Percentiles rank a stretch among this genome's conserved stretches.
Conservation (phyloP, 2,113 vertebrate genomes). For the cat (Felis catus) region DNA sequence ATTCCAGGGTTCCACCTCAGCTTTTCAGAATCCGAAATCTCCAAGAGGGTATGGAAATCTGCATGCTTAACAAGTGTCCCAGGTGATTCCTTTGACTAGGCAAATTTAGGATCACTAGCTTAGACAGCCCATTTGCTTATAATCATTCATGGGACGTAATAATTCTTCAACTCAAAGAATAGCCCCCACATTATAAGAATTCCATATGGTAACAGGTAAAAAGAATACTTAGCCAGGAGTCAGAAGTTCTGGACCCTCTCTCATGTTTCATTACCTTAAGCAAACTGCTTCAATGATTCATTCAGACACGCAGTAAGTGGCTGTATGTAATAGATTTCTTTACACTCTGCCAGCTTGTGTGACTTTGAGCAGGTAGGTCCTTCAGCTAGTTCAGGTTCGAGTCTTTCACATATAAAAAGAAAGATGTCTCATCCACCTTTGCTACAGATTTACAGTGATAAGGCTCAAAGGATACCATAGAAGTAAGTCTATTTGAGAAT, state of each 20-base stretch:
- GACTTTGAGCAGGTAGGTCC: neutral
- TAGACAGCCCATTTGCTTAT: neutral
- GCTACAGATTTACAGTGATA: neutral
- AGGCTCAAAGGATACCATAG: neutral
- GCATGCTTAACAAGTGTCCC: neutral
- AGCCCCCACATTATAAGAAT: neutral
- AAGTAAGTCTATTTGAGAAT: neutral
- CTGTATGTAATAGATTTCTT: neutral
- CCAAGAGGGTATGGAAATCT: neutral
- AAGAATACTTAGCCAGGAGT: neutral
- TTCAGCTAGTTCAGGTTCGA: conserved; percentile 11
- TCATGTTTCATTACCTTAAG: neutral
- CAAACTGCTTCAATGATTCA: neutral
- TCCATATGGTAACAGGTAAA: neutral
- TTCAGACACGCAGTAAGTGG: neutral
- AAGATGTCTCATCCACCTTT: neutral
- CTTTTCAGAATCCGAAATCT: neutral
- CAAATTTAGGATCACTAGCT: neutral
- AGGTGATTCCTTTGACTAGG: neutral
- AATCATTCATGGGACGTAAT: neutral
- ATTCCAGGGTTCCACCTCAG: neutral
- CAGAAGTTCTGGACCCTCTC: neutral
- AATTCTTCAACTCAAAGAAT: neutral
- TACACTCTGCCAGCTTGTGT: neutral
- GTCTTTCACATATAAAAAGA: neutral